Percentiles rank a stretch among this genome's conserved stretches.
Conservation (phyloP, 2,113 vertebrate species). For the Zapornia atra region DNA sequence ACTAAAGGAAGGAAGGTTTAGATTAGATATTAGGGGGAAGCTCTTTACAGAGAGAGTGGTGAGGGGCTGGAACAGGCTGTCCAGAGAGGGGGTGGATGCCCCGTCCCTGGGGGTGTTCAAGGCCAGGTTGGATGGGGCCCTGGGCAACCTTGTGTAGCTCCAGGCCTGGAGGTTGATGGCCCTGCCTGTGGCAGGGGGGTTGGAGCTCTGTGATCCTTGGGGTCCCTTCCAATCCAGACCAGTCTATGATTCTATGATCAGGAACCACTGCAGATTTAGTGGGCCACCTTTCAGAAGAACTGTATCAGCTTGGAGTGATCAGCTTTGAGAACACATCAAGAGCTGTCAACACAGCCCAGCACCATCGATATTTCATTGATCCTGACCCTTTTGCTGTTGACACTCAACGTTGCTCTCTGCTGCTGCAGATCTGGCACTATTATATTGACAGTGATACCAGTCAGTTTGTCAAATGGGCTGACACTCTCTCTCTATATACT, state of each 20-base stretch:
- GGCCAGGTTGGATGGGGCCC: too few relatives aligned
- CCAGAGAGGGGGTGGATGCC: too few relatives aligned
- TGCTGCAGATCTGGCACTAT: constrained; percentile 46
- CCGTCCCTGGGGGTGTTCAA: too few relatives aligned
- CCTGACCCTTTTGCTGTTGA: constrained; percentile 63
- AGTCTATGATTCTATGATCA: neutral
- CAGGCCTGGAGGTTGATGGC: too few relatives aligned
- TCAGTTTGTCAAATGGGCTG: constrained; percentile 61
- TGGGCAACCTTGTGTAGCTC: too few relatives aligned
- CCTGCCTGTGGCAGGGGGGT: too few relatives aligned
- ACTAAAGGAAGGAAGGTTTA: too few relatives aligned
- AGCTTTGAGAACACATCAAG: constrained; percentile 2
- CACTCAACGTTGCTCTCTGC: constrained; percentile 42
- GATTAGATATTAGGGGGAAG: too few relatives aligned
- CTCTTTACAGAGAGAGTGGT: too few relatives aligned
- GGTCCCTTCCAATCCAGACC: too few relatives aligned
- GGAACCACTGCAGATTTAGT: neutral
- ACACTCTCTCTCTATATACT: constrained; percentile 13
- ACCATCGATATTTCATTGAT: constrained; percentile 23
- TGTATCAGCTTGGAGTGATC: constrained; percentile 17
- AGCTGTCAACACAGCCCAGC: constrained; percentile 55
- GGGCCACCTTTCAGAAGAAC: constrained; percentile 23
- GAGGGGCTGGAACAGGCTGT: too few relatives aligned
- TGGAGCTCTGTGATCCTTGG: too few relatives aligned
- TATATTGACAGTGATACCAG: constrained; percentile 45